These are phyloP conservation scores for Seira sanloemensis DNA, from an alignment of 2,888 invertebrate genomes.

Conservation along the genomic window DNA sequence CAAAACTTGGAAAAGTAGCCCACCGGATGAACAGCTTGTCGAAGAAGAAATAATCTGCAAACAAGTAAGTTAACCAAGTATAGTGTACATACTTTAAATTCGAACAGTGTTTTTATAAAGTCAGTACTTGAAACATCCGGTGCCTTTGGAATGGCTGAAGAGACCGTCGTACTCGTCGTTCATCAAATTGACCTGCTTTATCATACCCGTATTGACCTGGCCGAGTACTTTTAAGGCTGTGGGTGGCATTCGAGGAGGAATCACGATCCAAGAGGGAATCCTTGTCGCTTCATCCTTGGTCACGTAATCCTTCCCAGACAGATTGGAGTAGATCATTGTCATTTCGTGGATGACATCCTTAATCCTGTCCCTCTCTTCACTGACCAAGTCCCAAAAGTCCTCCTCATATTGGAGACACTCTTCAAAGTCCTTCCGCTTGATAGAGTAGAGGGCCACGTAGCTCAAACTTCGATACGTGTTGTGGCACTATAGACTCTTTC, in stretches of 20 bases:
- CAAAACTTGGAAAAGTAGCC: constrained; percentile 69
- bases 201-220: background rate
- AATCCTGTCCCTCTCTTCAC: constrained; percentile 44
- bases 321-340: constrained; percentile 50
- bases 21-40: constrained; percentile 66
- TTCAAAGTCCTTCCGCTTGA: constrained; percentile 57
- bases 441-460: constrained; percentile 66
- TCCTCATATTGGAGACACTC: constrained; percentile 59
- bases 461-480: constrained; percentile 66
- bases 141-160: background rate
- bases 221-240: background rate
- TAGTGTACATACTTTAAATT: no score
- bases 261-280: constrained; percentile 65
- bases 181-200: constrained; percentile 25
- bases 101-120: no score
- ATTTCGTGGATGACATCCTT: constrained; percentile 56
- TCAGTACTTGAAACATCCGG: constrained; percentile 38
- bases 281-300: constrained; percentile 22
- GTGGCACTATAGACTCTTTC: constrained; percentile 61
- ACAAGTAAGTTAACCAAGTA: no score
- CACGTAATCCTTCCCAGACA: background rate
- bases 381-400: constrained; percentile 55
- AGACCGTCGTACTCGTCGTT: constrained; percentile 54
- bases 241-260: constrained; percentile 28
- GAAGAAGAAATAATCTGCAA: constrained; percentile 63